Base-by-base conservation (phyloP, 2,888 invertebrate genomes). In the Callosobruchus maculatus region DNA sequence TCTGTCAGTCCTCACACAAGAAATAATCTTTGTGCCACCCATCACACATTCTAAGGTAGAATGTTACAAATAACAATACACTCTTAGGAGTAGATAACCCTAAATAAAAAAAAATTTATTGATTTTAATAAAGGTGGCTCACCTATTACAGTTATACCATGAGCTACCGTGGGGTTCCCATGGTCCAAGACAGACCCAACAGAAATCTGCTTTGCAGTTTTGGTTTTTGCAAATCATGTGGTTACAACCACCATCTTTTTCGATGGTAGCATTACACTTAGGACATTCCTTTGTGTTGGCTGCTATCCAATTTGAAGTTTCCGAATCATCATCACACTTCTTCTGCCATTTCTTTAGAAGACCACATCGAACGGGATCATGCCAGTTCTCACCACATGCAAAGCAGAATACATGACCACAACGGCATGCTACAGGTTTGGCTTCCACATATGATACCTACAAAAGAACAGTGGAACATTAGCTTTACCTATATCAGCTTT, bases 221-320 rank as follows among this genome's bases (percentile, higher is more conserved):
- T 97, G 96, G 89, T 98, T 99, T 89, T 98, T 98, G 90, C 99
- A 99, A 71, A 88, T 95, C 98, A 99, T 99, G 88, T 99, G 99
- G 89, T 99, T 99, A 88, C 99, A 99, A 71, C 99, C 99, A 74
- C 99, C 99, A 87, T 99, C 97, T 86, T 97, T 97, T 85, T 97
- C 96, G 82, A 97, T 97, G 18, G 96, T 96, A 67, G 97, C 98
- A 87, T 97, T 97, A 88, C 99, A 99, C 88, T 97, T 97, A 21
- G 99, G 99, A 87, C 99, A 99, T 89, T 99, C 98, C 89, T 99
- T 99, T 30, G 99, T 99, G 88, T 99, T 99, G 22, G 99, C 99
- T 73, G 98, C 98, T 83, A 99, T 98, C 99, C 99, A 99, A 86
- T 99, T 99, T 2, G 98, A 97, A 71, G 99, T 99, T 88, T 99